A percentile compares a stretch with the other conserved stretches of the same genome.
phyloP scores from a whole-genome alignment of 1,140 invertebrate species.

The Dufourea novaeangliae region DNA sequence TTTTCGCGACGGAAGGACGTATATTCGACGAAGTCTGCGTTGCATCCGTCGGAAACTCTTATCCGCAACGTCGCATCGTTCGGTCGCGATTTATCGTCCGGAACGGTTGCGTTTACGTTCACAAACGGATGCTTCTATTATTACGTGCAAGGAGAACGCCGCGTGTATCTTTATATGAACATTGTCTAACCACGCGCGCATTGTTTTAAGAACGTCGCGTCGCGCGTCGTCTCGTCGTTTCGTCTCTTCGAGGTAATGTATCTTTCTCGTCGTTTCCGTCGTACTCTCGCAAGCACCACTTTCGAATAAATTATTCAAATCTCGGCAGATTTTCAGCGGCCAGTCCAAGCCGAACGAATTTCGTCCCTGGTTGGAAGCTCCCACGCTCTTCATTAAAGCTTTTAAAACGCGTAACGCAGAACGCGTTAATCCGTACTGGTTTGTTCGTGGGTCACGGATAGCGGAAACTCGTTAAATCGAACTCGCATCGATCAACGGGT shows the following conservation, averaged over 20 bases:
- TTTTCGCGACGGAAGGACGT: background rate
- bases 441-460: slow-evolving; percentile 5
- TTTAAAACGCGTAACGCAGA: no score
- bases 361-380: no score
- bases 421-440: background rate
- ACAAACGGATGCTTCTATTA: background rate
- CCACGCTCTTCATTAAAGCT: no score
- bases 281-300: background rate
- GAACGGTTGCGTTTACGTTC: background rate
- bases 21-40: background rate
- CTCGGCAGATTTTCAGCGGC: background rate
- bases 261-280: background rate
- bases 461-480: slow-evolving; percentile 21
- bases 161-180: background rate
- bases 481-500: slow-evolving; percentile 9
- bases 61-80: background rate
- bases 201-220: slow-evolving; percentile 27
- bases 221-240: slow-evolving; percentile 16
- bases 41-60: background rate
- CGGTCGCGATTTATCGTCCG: slow-evolving; percentile 13
- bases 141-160: slow-evolving; percentile 8
- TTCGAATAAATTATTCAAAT: slow-evolving; percentile 23
- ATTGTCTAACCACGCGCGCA: background rate
- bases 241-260: slow-evolving; percentile 3
- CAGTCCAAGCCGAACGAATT: background rate